Evolutionary conservation across 2,797 vertebrate species (phyloP).

Genomic region (Malurus splendens): DNA sequence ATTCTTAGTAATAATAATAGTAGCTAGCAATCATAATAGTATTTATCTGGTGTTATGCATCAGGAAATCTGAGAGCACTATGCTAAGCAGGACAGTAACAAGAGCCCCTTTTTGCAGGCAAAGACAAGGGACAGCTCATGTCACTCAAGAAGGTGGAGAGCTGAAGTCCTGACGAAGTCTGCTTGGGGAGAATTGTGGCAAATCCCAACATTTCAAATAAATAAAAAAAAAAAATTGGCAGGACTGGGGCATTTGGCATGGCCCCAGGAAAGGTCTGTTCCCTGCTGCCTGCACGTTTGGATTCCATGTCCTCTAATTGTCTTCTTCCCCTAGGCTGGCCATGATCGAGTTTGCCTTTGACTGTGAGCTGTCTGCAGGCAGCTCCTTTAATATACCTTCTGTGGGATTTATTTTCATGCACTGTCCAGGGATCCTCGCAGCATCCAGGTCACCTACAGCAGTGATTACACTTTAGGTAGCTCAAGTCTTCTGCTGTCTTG

Average conservation of each 20-base stretch:
- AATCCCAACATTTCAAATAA: not conserved
- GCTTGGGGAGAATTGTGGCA: not conserved
- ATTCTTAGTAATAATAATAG: not conserved
- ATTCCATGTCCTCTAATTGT: not conserved
- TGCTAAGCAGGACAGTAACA: not conserved
- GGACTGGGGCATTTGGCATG: not conserved
- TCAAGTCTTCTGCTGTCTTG: not conserved
- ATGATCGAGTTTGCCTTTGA: not conserved
- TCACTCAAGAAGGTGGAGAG: fast-evolving
- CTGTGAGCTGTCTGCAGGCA: not conserved
- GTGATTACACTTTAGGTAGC: not conserved
- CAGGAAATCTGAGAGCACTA: not conserved
- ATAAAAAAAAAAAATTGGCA: not conserved
- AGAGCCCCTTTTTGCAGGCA: not conserved
- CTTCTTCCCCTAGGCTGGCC: not conserved
- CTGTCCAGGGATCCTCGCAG: not conserved
- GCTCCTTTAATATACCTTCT: not conserved
- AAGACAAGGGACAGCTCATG: not conserved
- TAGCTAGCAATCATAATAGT: not conserved
- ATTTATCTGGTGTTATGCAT: not conserved
- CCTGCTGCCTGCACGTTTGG: not conserved
- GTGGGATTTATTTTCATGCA: not conserved
- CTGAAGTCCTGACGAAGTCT: not conserved
- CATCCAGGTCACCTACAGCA: not conserved
- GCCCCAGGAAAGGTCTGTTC: not conserved